Evolutionary conservation across 2,888 invertebrate species (phyloP), one percentile per base, ranked within the genome.

Genomic region (Drosophila lacicola): DNA sequence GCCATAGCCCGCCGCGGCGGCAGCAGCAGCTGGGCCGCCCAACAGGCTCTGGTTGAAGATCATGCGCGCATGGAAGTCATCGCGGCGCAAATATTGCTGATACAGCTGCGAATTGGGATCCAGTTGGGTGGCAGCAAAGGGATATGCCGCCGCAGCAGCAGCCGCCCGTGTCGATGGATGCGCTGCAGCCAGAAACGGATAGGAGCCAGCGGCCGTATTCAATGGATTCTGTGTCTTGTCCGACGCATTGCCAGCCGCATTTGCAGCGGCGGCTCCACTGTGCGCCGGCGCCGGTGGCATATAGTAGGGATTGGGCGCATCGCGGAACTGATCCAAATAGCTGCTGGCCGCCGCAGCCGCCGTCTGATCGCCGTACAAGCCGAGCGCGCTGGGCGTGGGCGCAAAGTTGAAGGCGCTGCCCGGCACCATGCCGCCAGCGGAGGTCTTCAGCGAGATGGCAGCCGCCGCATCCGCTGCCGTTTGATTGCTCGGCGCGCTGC

Each of bases 391-490:
- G 4, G 95, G 93, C 0, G 96, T 93, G 4, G 96, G 94, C 17
- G 96, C 96, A 89, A 97, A 97, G 90, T 97, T 97, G 85, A 97
- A 97, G 54, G 97, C 96, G 92, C 96, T 96, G 29, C 96, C 95
- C 8, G 97, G 95, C 73, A 97, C 96, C 90, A 96, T 95, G 80
- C 95, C 75, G 2, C 83, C 95, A 4, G 94, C 93, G 11, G 95
- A 93, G 51, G 95, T 95, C 82, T 96, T 94, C 50, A 96, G 90
- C 11, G 95, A 94, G 78, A 96, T 94, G 72, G 93, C 90, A 64
- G 91, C 90, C 8, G 90, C 71, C 8, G 90, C 71, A 76, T 91
- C 91, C 0, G 90, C 87, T 0, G 85, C 87, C 21, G 89, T 58
- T 25, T 85, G 85, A 44, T 74, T 78, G 14, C 50, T 46, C 4